Evolutionary conservation across 2,888 invertebrate species (phyloP), one percentile per base, ranked within the genome.

Genomic region (Fragum whitleyi): DNA sequence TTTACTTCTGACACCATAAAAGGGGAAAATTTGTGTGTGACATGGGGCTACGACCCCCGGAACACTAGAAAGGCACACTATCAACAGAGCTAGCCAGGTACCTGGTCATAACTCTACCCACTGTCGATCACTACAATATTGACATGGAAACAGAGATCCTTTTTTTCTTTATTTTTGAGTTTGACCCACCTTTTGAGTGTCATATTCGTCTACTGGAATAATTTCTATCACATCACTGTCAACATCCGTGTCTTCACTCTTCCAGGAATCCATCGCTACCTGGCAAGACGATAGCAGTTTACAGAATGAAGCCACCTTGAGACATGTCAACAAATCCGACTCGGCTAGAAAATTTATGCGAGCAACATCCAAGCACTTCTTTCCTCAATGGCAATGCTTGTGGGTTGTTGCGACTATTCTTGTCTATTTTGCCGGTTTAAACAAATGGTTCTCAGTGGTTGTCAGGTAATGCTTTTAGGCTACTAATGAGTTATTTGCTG

Each of bases 141-240:
- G n/a, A n/a, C n/a, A n/a, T n/a, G n/a, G n/a, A n/a, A n/a, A n/a
- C n/a, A n/a, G n/a, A n/a, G n/a, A n/a, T n/a, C n/a, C n/a, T n/a
- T n/a, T n/a, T n/a, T n/a, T n/a, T n/a, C n/a, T n/a, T n/a, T n/a
- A n/a, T n/a, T 36, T 6, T 36, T 36, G 32, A 36, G 3, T 36
- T 36, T 6, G 14, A 47, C 47, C 51, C 70, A 91, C 91, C 88
- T 89, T 89, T n/a, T 85, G 79, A 28, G 87, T 80, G 77, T 91
- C 89, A 85, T 92, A 92, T 75, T 92, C 91, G 39, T 90, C 90
- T 29, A 88, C 77, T 9, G 90, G 88, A 42, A 90, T 86, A n/a
- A 92, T 89, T 72, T 92, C 91, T 47, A 91, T 89, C 29, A 91
- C 89, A 77, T 91, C 91, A 59, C 86, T 85, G 65, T 90, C 90